A percentile compares a stretch with the other conserved stretches of the same genome.
phyloP scores from a whole-genome alignment of 2,113 vertebrate species.

The Cynoglossus semilaevis region DNA sequence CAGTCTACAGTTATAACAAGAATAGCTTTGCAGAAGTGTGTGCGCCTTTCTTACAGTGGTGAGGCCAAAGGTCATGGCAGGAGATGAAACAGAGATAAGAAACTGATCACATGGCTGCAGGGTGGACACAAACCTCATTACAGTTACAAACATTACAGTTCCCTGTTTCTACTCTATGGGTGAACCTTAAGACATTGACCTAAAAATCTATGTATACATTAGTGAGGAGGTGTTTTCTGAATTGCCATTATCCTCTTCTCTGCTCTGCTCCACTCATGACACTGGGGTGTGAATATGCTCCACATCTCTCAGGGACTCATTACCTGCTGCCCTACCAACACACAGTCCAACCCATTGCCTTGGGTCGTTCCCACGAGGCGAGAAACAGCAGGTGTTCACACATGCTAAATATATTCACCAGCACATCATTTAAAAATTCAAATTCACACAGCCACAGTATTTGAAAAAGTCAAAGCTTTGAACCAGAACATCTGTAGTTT shows the following conservation, averaged over 20 bases:
- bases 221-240: conserved; percentile 3
- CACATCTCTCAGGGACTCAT: conserved; percentile 63
- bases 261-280: conserved; percentile 33
- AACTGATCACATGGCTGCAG: conserved; percentile 23
- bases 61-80: conserved; percentile 14
- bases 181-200: too few species aligned
- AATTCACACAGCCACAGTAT: too few species aligned
- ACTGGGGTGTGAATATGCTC: conserved; percentile 26
- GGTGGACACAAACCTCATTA: conserved; percentile 10
- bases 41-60: too few species aligned
- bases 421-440: too few species aligned
- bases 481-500: conserved; percentile 12
- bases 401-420: too few species aligned
- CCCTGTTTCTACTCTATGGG: too few species aligned
- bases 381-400: conserved; percentile 28
- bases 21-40: too few species aligned
- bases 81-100: conserved; percentile 15
- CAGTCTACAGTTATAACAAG: too few species aligned
- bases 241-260: conserved; percentile 4
- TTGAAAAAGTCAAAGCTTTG: not conserved
- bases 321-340: conserved; percentile 49
- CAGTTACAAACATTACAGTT: too few species aligned
- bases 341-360: conserved; percentile 42
- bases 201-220: not conserved
- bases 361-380: conserved; percentile 30